Base-by-base conservation (phyloP, 1,140 invertebrate genomes). In the Eriocheir sinensis region DNA sequence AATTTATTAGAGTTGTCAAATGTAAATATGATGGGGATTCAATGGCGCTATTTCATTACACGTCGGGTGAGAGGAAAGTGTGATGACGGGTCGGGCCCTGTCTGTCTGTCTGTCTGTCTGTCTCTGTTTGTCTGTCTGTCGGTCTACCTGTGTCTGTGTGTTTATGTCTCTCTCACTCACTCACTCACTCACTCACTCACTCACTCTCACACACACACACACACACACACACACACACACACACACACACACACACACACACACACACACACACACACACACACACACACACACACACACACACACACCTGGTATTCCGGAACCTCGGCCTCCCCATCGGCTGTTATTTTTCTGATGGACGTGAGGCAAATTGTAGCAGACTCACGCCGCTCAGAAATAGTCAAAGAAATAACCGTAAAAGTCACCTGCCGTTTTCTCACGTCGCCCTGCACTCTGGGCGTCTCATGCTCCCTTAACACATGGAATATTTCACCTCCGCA, bases 171-270 rank as follows among this genome's bases (percentile, higher is more conserved):
- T 85, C 34, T 85, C 83, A 17, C 8, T 85, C 53, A 21, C 53
- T 72, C 53, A 21, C 53, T 72, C 53, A 21, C 53, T 72, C 53
- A 21, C 53, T 72, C 53, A 21, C 53, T 72, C 53, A 21, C 53
- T 72, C 53, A 21, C 53, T 72, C 53, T 72, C 53, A 21, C 53
- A 85, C 80, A 36, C 34, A 81, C 34, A 81, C 34, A 36, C 80
- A 81, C 34, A 32, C 80, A 81, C 80, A 81, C 80, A 36, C 80
- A 81, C 80, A 81, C 80, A 85, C n/a, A 85, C 30, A 85, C 30
- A 85, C 30, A 85, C 30, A 85, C 30, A 34, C n/a, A 30, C n/a
- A 30, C n/a, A 38, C n/a, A 30, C n/a, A 30, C n/a, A 30, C n/a
- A 30, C n/a, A 30, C n/a, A 30, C n/a, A 30, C n/a, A 30, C n/a